These are phyloP conservation scores for Reticulitermes speratus DNA, from an alignment of 1,140 invertebrate genomes.

Conservation along the genomic window DNA sequence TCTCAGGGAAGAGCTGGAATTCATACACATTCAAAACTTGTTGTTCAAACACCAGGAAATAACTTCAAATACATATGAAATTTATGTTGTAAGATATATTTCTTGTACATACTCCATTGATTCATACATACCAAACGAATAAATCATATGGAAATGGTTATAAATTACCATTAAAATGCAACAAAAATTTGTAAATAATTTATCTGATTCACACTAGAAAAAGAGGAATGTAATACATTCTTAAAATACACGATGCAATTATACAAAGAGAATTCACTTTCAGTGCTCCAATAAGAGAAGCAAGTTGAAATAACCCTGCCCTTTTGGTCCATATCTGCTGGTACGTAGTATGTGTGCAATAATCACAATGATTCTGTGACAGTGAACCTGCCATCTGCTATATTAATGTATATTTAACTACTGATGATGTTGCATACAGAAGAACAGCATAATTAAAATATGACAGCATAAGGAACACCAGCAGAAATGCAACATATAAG, in stretches of 20 bases:
- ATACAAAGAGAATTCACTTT: not conserved
- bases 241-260: not conserved
- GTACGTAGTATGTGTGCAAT: not conserved
- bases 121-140: not conserved
- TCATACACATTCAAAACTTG: too few species aligned
- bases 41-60: too few species aligned
- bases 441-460: conserved; percentile 48
- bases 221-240: not conserved
- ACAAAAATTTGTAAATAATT: not conserved
- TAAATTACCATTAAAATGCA: conserved; percentile 18
- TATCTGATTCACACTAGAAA: not conserved
- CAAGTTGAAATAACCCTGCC: not conserved
- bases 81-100: not conserved
- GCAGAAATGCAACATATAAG: conserved; percentile 45
- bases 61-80: not conserved
- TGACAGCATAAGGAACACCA: conserved; percentile 44
- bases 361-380: not conserved
- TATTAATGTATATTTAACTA: conserved; percentile 21
- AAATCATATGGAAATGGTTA: not conserved
- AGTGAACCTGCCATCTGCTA: not conserved
- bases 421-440: conserved; percentile 40
- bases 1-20: too few species aligned
- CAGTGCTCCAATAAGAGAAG: not conserved
- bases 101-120: not conserved
- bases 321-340: not conserved